Evolutionary conservation across 2,888 invertebrate species (phyloP).

Genomic region (Blera fallax): DNA sequence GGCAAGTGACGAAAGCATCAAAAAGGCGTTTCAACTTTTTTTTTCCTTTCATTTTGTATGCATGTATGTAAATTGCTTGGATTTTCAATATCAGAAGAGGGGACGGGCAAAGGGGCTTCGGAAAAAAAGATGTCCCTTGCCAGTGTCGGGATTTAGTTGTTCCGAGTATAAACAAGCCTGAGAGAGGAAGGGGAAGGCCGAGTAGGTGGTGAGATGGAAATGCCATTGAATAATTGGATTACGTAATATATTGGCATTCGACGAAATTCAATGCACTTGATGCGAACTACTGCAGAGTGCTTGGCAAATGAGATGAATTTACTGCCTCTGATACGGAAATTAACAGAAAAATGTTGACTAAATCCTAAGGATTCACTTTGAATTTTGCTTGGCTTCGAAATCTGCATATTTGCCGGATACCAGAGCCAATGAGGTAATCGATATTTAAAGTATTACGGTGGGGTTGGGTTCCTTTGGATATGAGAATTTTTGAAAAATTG

Average conservation of each 20-base stretch:
- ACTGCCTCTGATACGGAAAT: conserved; percentile 46
- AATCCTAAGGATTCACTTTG: conserved; percentile 27
- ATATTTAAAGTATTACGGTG: conserved; percentile 15
- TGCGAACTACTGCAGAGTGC: neutral
- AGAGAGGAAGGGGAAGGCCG: neutral
- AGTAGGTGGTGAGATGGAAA: neutral
- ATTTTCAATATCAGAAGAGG: conserved; percentile 5
- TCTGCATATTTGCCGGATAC: conserved; percentile 15
- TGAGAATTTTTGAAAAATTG: neutral
- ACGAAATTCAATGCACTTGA: conserved; percentile 35
- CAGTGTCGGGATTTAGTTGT: conserved; percentile 14
- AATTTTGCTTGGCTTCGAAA: conserved; percentile 18
- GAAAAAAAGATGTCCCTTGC: neutral
- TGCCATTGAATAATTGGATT: conserved; percentile 40
- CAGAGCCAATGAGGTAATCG: conserved; percentile 8
- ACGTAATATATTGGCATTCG: conserved; percentile 27
- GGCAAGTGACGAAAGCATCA: conserved; percentile 62
- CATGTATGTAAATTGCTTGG: neutral
- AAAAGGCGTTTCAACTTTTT: conserved; percentile 54
- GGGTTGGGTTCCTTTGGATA: neutral
- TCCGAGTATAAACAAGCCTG: conserved; percentile 43
- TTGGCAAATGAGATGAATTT: conserved; percentile 23
- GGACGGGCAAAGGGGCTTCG: neutral
- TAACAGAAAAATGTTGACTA: conserved; percentile 32
- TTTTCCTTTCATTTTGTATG: neutral